Evolutionary conservation across 2,113 vertebrate genomes (phyloP).

Genomic region (Anseranas semipalmata): DNA sequence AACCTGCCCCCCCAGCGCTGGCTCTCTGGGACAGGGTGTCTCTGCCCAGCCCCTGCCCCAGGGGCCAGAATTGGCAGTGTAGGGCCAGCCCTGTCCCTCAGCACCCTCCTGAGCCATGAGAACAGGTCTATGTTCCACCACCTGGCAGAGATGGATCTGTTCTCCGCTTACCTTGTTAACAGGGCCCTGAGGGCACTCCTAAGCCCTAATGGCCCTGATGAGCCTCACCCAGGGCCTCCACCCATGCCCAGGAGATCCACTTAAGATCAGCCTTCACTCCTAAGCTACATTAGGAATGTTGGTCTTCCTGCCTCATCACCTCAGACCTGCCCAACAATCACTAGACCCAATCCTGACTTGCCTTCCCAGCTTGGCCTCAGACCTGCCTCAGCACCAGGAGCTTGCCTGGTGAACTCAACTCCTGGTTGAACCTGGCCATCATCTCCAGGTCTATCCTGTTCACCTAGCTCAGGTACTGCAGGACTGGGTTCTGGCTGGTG

Average conservation of each 20-base stretch:
- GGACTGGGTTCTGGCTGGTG: background rate
- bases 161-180: too few relatives aligned
- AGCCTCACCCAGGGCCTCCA: background rate
- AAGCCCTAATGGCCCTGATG: background rate
- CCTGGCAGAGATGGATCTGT: background rate
- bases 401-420: background rate
- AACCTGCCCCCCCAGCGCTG: background rate
- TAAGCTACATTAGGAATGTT: rapidly evolving
- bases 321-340: background rate
- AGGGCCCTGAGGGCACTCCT: background rate
- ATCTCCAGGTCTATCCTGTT: background rate
- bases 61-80: background rate
- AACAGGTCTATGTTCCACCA: background rate
- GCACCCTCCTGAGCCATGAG: background rate
- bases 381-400: background rate
- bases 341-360: background rate
- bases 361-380: background rate
- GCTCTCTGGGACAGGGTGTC: too few relatives aligned
- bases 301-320: background rate
- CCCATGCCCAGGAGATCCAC: background rate
- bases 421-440: background rate
- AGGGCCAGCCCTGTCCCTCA: background rate
- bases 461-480: rapidly evolving
- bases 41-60: background rate
- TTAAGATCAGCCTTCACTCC: background rate